A percentile compares a stretch with the other conserved stretches of the same genome.
Conservation (phyloP, 1,140 invertebrate genomes). For the Sminthurides bifidus region DNA sequence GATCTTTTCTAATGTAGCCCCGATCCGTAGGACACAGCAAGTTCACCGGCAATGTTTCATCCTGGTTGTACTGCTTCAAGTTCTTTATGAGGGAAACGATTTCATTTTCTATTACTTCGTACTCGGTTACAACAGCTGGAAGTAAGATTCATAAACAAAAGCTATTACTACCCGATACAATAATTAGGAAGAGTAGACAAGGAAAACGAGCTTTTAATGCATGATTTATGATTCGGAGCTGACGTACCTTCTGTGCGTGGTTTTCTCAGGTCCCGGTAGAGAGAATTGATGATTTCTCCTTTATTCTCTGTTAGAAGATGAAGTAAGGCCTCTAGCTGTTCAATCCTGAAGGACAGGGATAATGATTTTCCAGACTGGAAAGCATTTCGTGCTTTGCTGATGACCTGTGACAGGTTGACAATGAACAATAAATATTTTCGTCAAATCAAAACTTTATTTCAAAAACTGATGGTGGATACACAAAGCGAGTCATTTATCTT, state of each 20-base stretch:
- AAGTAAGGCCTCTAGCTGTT: conserved; percentile 38
- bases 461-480: no score
- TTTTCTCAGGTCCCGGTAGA: conserved; percentile 42
- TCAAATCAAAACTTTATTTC: no score
- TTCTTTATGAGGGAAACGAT: neutral
- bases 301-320: conserved; percentile 40
- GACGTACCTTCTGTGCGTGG: conserved; percentile 20
- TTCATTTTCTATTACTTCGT: neutral
- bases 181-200: no score
- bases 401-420: neutral
- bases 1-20: conserved; percentile 18
- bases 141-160: no score
- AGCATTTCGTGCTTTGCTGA: conserved; percentile 1
- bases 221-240: neutral
- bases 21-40: no score
- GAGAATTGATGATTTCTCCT: conserved; percentile 36
- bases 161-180: no score
- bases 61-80: neutral
- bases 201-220: no score
- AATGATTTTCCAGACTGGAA: conserved; percentile 14
- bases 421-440: no score
- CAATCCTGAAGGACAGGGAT: conserved; percentile 34
- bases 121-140: no score
- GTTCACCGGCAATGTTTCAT: no score
- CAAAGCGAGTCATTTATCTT: no score